A percentile compares a stretch with the other conserved stretches of the same genome.
These are phyloP conservation scores for Leucoptera coffeella DNA, from an alignment of 2,888 invertebrate species.

Conservation along the genomic window DNA sequence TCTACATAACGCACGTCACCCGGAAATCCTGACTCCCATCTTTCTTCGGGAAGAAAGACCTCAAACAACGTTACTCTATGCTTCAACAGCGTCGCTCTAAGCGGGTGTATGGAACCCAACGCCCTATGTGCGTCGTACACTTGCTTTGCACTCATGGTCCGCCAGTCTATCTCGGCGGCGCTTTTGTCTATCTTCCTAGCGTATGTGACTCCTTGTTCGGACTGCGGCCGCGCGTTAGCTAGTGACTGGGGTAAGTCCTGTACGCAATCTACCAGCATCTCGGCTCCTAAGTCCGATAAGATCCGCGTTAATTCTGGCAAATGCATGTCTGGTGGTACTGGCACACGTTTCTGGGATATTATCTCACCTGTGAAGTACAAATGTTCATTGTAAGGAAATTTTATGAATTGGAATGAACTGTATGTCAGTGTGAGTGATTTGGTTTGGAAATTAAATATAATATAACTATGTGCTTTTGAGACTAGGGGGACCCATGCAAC, in stretches of 20 bases:
- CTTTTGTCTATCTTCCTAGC: conserved; percentile 66
- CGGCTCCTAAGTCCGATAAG: conserved; percentile 63
- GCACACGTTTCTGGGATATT: conserved; percentile 50
- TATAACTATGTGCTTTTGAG: too few relatives aligned
- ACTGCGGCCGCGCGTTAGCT: conserved; percentile 53
- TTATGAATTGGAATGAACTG: neutral
- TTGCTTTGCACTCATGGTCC: conserved; percentile 52
- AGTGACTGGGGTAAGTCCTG: conserved; percentile 54
- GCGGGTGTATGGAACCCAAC: conserved; percentile 55
- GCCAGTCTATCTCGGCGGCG: conserved; percentile 62
- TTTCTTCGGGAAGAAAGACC: conserved; percentile 12
- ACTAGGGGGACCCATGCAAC: too few relatives aligned
- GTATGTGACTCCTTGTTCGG: conserved; percentile 56
- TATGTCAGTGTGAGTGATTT: too few relatives aligned
- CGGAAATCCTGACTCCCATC: neutral
- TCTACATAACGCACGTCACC: too few relatives aligned
- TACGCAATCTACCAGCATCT: conserved; percentile 59
- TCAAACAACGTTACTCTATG: conserved; percentile 61
- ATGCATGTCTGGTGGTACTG: conserved; percentile 51
- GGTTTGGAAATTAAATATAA: too few relatives aligned
- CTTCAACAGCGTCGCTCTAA: conserved; percentile 57
- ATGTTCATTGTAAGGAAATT: too few relatives aligned
- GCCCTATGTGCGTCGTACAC: conserved; percentile 70
- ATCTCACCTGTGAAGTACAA: conserved; percentile 58
- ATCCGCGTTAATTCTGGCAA: conserved; percentile 59